Percentiles rank a stretch among this genome's conserved stretches.
Conservation (phyloP, 2,888 invertebrate species). For the Patella caerulea region DNA sequence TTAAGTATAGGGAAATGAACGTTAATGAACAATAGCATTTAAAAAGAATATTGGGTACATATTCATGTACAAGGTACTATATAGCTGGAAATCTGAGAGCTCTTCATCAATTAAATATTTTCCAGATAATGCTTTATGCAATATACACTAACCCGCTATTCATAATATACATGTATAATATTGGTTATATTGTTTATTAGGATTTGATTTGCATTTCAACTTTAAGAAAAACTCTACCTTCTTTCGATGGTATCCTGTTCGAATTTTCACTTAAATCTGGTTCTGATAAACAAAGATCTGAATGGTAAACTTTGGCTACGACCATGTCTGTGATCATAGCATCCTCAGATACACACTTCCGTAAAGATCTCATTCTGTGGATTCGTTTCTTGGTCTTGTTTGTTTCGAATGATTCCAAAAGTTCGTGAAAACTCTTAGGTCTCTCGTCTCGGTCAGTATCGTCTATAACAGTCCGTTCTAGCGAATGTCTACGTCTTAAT, state of each 20-base stretch:
- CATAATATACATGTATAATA: not conserved
- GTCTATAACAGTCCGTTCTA: not conserved
- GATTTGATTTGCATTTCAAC: slow-evolving; percentile 25
- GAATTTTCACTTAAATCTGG: slow-evolving; percentile 30
- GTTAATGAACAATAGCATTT: too few species aligned
- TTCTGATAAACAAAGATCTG: slow-evolving; percentile 42
- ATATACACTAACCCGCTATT: too few species aligned
- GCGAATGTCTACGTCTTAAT: not conserved
- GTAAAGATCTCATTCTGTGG: slow-evolving; percentile 41
- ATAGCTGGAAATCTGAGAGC: too few species aligned
- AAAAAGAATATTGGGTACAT: too few species aligned
- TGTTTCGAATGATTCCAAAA: slow-evolving; percentile 56
- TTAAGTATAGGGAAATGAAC: too few species aligned
- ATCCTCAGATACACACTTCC: slow-evolving; percentile 59
- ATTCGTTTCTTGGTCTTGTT: slow-evolving; percentile 38
- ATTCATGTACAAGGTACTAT: too few species aligned
- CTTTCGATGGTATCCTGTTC: slow-evolving; percentile 11
- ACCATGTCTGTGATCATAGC: slow-evolving; percentile 46
- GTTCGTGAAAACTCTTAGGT: slow-evolving; percentile 63
- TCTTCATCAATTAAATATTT: too few species aligned
- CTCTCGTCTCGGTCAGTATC: slow-evolving; percentile 41
- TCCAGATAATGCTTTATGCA: too few species aligned
- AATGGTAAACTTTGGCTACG: slow-evolving; percentile 48
- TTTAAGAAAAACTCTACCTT: slow-evolving; percentile 25
- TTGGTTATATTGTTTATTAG: not conserved